Conservation (phyloP, 2,888 invertebrate genomes). For the Fragum whitleyi region DNA sequence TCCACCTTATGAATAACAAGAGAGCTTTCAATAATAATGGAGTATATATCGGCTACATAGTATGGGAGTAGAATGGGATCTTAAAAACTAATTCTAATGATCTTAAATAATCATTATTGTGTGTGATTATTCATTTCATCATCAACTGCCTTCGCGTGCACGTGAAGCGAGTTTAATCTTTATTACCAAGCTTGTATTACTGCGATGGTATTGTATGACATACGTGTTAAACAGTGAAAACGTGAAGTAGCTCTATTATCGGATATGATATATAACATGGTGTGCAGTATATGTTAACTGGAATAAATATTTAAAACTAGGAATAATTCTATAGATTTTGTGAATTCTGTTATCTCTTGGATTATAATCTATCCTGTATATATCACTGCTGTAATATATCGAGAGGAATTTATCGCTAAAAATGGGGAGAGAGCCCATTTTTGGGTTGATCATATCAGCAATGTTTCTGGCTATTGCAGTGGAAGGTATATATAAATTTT, state of each 20-base stretch:
- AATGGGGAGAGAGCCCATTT: constrained; percentile 18
- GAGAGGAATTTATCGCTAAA: neutral
- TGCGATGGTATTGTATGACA: constrained; percentile 5
- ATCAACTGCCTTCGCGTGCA: constrained; percentile 1
- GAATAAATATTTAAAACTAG: neutral
- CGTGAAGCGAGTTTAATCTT: neutral
- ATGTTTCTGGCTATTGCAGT: neutral
- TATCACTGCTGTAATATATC: neutral
- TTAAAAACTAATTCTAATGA: constrained; percentile 19
- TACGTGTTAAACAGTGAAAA: constrained; percentile 27
- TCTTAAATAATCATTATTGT: constrained; percentile 23
- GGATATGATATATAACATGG: constrained; percentile 1
- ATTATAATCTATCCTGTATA: neutral
- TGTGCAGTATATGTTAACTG: neutral
- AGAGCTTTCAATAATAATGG: constrained; percentile 51
- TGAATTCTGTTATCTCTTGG: neutral
- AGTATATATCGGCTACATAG: constrained; percentile 31
- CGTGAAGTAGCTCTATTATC: constrained; percentile 18
- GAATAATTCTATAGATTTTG: neutral
- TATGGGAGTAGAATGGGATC: constrained; percentile 15
- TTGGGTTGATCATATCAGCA: neutral
- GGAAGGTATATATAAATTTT: constrained; percentile 5
- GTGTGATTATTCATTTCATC: constrained; percentile 2
- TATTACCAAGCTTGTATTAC: neutral
- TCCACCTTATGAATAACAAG: constrained; percentile 44